Evolutionary conservation across 1,140 invertebrate species (phyloP).

Genomic region (Drepana arcuata): DNA sequence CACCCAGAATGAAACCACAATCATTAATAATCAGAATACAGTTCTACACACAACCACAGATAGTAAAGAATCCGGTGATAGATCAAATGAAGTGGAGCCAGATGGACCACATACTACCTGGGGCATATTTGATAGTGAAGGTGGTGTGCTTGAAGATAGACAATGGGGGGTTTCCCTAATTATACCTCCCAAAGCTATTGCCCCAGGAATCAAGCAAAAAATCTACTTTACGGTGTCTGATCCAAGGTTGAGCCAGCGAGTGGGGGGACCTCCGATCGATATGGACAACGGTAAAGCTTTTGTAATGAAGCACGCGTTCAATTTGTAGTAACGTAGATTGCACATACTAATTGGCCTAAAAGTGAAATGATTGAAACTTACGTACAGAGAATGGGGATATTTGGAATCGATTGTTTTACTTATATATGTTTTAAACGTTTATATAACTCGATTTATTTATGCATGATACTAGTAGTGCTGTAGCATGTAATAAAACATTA

Average conservation of each 20-base stretch:
- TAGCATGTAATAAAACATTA: too few relatives aligned
- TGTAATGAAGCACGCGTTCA: constrained; percentile 55
- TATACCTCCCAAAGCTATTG: constrained; percentile 90
- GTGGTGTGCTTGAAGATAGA: constrained; percentile 86
- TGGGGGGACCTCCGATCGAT: constrained; percentile 86
- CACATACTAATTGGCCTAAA: constrained; percentile 67
- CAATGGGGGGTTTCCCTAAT: constrained; percentile 92
- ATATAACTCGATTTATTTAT: too few relatives aligned
- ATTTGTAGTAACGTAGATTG: constrained; percentile 52
- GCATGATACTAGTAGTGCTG: too few relatives aligned
- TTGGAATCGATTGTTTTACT: too few relatives aligned
- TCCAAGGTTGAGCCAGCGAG: constrained; percentile 77
- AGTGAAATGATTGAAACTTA: constrained; percentile 34
- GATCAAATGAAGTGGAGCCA: constrained; percentile 44
- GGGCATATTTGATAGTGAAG: constrained; percentile 83
- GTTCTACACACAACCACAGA: constrained; percentile 37
- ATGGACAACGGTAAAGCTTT: constrained; percentile 86
- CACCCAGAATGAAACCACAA: constrained; percentile 57
- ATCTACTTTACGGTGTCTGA: constrained; percentile 95
- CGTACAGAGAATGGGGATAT: constrained; percentile 1
- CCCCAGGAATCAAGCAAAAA: constrained; percentile 86
- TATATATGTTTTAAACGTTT: too few relatives aligned
- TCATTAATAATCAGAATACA: constrained; percentile 52
- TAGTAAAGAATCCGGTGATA: constrained; percentile 32
- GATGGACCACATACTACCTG: constrained; percentile 75